phyloP scores from a whole-genome alignment of 2,113 vertebrate genomes.

The Grammomys surdaster region DNA sequence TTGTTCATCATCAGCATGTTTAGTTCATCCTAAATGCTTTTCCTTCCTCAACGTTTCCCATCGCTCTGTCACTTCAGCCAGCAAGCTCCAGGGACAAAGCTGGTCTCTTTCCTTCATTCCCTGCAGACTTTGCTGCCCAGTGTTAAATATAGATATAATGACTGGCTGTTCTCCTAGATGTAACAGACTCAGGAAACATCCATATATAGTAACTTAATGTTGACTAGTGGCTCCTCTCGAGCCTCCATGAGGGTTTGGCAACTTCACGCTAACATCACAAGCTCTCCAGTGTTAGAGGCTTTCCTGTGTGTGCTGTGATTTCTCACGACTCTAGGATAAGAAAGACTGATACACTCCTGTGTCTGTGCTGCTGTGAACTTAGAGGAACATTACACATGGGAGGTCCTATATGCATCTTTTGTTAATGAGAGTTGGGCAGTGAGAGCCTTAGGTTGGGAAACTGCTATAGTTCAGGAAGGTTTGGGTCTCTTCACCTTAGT shows the following conservation, averaged over 20 bases:
- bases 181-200: background rate
- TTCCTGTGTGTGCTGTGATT: background rate
- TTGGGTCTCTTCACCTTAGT: background rate
- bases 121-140: background rate
- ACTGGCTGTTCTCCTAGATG: background rate
- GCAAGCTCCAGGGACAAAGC: background rate
- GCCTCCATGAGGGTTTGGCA: background rate
- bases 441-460: background rate
- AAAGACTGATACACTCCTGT: background rate
- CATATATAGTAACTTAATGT: background rate
- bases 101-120: background rate
- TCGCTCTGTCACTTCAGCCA: background rate
- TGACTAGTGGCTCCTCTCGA: background rate
- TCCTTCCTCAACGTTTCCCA: background rate
- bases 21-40: background rate
- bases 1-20: background rate
- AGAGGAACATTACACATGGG: background rate
- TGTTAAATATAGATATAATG: background rate
- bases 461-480: background rate
- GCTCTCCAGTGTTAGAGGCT: background rate
- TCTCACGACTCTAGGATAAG: background rate
- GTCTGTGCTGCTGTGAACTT: background rate
- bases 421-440: background rate
- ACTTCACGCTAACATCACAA: background rate
- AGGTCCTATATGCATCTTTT: background rate